These are phyloP conservation scores for Ricordea florida DNA, from an alignment of 92 coral and sea anemone genomes.

Conservation along the genomic window DNA sequence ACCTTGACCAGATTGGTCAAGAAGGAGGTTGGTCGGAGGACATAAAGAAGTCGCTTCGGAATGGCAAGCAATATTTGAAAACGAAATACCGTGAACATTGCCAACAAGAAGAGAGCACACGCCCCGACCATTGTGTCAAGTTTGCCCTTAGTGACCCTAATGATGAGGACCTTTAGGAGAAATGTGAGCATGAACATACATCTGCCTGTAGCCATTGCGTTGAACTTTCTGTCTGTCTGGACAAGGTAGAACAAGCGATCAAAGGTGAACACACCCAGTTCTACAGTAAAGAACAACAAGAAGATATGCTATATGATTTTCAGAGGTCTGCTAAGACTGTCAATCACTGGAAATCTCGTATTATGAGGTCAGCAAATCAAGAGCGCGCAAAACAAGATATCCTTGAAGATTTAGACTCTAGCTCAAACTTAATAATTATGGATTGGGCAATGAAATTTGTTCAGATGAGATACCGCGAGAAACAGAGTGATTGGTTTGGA, in stretches of 20 bases:
- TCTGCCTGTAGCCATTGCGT: conserved; percentile 14
- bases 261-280: neutral
- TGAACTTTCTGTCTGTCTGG: neutral
- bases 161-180: no score
- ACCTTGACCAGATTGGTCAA: no score
- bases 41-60: conserved; percentile 14
- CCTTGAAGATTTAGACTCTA: conserved; percentile 10
- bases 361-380: conserved; percentile 37
- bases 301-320: conserved; percentile 36
- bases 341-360: conserved; percentile 39
- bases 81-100: no score
- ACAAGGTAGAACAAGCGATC: conserved; percentile 1
- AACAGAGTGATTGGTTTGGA: no score
- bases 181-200: conserved; percentile 8
- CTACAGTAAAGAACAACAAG: no score
- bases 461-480: neutral
- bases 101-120: conserved; percentile 18
- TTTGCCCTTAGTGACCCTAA: no score
- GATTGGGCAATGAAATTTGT: conserved; percentile 21
- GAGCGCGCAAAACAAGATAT: conserved; percentile 37
- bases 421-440: conserved; percentile 3
- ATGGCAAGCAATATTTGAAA: conserved; percentile 41
- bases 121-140: conserved; percentile 57
- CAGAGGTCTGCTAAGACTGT: neutral
- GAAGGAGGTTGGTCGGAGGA: conserved; percentile 20